A percentile compares a stretch with the other conserved stretches of the same genome.
These are phyloP conservation scores for Elgonia sp. DNA, from an alignment of 2,888 invertebrate genomes.

Conservation along the genomic window DNA sequence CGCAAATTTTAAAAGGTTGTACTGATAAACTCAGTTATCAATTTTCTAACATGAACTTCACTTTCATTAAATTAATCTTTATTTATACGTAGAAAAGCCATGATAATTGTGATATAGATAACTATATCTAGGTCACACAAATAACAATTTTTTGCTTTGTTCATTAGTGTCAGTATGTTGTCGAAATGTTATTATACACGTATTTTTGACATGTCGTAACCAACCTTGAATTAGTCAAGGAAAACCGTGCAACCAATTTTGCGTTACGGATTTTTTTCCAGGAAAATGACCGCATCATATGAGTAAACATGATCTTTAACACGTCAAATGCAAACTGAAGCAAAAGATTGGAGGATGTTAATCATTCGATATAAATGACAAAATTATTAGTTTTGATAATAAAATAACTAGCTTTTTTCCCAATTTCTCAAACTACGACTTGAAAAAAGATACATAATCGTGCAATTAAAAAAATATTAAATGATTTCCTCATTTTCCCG, in stretches of 20 bases:
- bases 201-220: slow-evolving; percentile 31
- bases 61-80: slow-evolving; percentile 49
- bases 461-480: too few relatives aligned
- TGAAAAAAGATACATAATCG: too few relatives aligned
- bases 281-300: background rate
- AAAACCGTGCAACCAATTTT: slow-evolving; percentile 14
- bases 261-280: background rate
- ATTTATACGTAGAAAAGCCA: slow-evolving; percentile 40
- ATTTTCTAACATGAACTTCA: slow-evolving; percentile 46
- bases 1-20: slow-evolving; percentile 19
- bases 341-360: too few relatives aligned
- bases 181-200: background rate
- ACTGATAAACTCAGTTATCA: slow-evolving; percentile 55
- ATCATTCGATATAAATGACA: too few relatives aligned
- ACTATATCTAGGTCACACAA: slow-evolving; percentile 59
- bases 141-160: slow-evolving; percentile 49
- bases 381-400: too few relatives aligned
- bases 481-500: too few relatives aligned
- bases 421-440: too few relatives aligned
- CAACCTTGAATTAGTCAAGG: slow-evolving; percentile 29
- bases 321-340: background rate
- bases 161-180: slow-evolving; percentile 1
- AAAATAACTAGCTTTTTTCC: too few relatives aligned
- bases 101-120: slow-evolving; percentile 62
- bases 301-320: background rate